phyloP scores from a whole-genome alignment of 2,888 invertebrate genomes.

The Notodonta dromedarius region DNA sequence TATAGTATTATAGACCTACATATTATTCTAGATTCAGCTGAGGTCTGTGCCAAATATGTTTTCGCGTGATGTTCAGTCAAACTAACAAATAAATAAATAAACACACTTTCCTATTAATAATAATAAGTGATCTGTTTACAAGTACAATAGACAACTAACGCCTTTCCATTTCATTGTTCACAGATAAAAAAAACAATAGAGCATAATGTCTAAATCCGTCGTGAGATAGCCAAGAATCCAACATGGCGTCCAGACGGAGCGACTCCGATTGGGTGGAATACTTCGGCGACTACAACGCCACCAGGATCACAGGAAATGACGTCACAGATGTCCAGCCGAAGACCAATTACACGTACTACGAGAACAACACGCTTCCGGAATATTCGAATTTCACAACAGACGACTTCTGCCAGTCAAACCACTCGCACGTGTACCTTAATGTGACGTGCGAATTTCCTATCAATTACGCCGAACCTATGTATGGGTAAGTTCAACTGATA shows the following conservation, averaged over 20 bases:
- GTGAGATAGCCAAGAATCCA: conserved; percentile 34
- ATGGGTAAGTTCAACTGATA: conserved; percentile 76
- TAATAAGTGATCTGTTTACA: too few relatives aligned
- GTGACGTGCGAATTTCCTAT: conserved; percentile 87
- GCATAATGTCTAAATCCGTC: conserved; percentile 22
- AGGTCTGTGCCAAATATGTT: too few relatives aligned
- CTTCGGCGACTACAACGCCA: conserved; percentile 53
- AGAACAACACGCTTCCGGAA: conserved; percentile 53
- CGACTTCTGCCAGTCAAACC: conserved; percentile 72
- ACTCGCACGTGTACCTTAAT: conserved; percentile 82
- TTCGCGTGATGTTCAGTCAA: too few relatives aligned
- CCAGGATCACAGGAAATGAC: conserved; percentile 29
- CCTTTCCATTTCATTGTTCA: conserved; percentile 17
- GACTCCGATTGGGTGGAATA: conserved; percentile 66
- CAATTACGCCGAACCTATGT: conserved; percentile 87
- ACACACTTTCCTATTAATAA: too few relatives aligned
- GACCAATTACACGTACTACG: conserved; percentile 56
- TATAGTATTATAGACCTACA: too few relatives aligned
- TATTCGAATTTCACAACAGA: conserved; percentile 70
- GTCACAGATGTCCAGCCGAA: conserved; percentile 36
- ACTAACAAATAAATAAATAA: too few relatives aligned
- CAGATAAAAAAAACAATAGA: conserved; percentile 26
- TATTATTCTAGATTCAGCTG: too few relatives aligned
- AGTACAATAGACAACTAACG: background rate
- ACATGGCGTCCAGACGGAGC: conserved; percentile 57